Base-by-base conservation (phyloP, 2,888 invertebrate genomes). In the Amphipoea lucens region DNA sequence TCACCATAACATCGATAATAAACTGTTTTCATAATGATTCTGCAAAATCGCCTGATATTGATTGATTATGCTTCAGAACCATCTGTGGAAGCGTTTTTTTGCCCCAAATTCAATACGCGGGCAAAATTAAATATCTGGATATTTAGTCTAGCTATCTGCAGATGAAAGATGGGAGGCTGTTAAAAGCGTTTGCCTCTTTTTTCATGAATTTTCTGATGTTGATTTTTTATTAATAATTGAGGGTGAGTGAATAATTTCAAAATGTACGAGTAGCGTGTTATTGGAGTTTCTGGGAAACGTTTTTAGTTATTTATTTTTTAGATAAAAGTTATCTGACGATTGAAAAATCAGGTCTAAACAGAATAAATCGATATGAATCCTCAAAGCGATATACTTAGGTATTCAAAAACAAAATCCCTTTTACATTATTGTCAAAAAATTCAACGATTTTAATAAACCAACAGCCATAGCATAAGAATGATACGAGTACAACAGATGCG, bases 31-130 rank as follows among this genome's bases (percentile, higher is more conserved):
- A 79, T 85, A 88, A 89, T 91, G 91, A 91, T 88, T 86, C 76
- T 80, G 85, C 87, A 81, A 85, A 81, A 87, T 88, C 78, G 29
- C 48, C 51, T 76, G 81, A 89, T 87, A 90, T 85, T 91, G 90
- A 91, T 91, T 91, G 91, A 91, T 91, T 86, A 88, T 79, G 75
- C 87, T 86, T 90, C 91, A 80, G 12, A 45, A 85, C 66, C 91
- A 91, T 88, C 91, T 90, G 91, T 78, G 79, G 66, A 73, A 81
- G 82, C 70, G 65, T 87, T 88, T 88, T 85, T 85, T 86, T 83
- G 73, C 70, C n/a, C 71, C 45, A 83, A 85, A 88, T 87, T 86
- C 79, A 87, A 86, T 83, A 80, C 77, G 76, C 62, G 74, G 68
- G 68, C 54, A 45, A 77, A 84, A 86, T 89, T 90, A 84, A 87